Conservation (phyloP, 2,888 invertebrate species). For the Chloromyia formosa region DNA sequence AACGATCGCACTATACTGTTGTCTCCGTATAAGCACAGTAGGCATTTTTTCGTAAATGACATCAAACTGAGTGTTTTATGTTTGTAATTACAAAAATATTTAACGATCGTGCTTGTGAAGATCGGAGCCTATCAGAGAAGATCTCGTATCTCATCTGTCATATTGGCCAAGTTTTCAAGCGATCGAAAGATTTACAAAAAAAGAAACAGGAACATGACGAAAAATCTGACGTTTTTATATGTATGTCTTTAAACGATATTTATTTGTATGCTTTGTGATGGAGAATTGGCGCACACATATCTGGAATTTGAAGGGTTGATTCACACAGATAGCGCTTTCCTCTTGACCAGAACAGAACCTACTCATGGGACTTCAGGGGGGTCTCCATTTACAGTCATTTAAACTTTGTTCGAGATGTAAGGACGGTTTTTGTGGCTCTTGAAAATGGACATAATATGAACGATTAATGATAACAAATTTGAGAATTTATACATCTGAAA, state of each 20-base stretch:
- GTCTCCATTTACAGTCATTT: conserved; percentile 8
- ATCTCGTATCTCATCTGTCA: conserved; percentile 48
- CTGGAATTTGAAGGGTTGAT: conserved; percentile 22
- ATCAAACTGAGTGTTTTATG: conserved; percentile 48
- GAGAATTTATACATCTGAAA: not conserved
- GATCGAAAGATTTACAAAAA: not conserved
- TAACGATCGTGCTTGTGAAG: conserved; percentile 48
- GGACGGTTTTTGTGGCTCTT: not conserved
- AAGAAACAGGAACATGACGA: conserved; percentile 1
- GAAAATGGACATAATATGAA: not conserved
- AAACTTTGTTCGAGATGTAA: not conserved
- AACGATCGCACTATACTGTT: no score
- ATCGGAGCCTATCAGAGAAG: conserved; percentile 26
- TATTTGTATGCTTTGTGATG: not conserved
- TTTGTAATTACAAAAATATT: conserved; percentile 50
- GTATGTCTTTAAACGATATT: conserved; percentile 6
- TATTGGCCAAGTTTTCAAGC: conserved; percentile 27
- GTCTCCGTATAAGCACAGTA: not conserved
- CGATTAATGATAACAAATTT: conserved; percentile 17
- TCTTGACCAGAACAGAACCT: not conserved
- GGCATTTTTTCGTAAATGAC: conserved; percentile 45
- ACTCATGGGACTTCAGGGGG: conserved; percentile 25
- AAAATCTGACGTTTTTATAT: conserved; percentile 26
- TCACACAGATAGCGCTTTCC: not conserved
- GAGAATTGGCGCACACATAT: conserved; percentile 18